Percentiles rank a stretch among this genome's conserved stretches.
Evolutionary conservation across 1,140 invertebrate genomes (phyloP).

Genomic region (Drosophila trapezifrons): DNA sequence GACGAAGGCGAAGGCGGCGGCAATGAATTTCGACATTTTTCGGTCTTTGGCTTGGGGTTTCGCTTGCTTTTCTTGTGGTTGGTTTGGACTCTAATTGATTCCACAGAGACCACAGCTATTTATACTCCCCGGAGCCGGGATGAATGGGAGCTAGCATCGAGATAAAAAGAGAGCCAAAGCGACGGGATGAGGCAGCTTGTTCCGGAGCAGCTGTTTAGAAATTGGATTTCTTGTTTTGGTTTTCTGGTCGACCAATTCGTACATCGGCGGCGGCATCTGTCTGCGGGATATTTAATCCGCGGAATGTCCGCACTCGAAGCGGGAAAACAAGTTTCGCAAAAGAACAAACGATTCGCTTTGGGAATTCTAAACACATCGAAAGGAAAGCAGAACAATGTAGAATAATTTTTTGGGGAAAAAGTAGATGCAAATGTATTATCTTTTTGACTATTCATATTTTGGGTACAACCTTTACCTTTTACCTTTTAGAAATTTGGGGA

Average conservation of each 20-base stretch:
- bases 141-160: slow-evolving; percentile 41
- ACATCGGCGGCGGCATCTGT: slow-evolving; percentile 17
- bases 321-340: slow-evolving; percentile 71
- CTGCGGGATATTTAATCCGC: slow-evolving; percentile 49
- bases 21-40: slow-evolving; percentile 64
- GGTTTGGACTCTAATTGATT: slow-evolving; percentile 60
- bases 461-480: not conserved
- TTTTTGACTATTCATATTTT: slow-evolving; percentile 16
- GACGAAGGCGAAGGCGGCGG: slow-evolving; percentile 43
- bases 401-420: slow-evolving; percentile 53
- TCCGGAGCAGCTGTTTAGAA: slow-evolving; percentile 51
- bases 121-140: slow-evolving; percentile 48
- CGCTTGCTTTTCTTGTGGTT: slow-evolving; percentile 39
- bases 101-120: slow-evolving; percentile 55
- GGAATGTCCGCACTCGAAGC: slow-evolving; percentile 48
- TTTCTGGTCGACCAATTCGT: slow-evolving; percentile 33
- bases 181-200: slow-evolving; percentile 15
- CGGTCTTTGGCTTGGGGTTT: slow-evolving; percentile 17
- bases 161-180: slow-evolving; percentile 9
- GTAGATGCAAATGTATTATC: slow-evolving; percentile 41
- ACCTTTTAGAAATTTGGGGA: not conserved
- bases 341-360: slow-evolving; percentile 63
- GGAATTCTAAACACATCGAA: slow-evolving; percentile 48
- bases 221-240: slow-evolving; percentile 60
- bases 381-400: slow-evolving; percentile 46